Evolutionary conservation across 2,113 vertebrate species (phyloP).

Genomic region (Planiliza haematocheilus): DNA sequence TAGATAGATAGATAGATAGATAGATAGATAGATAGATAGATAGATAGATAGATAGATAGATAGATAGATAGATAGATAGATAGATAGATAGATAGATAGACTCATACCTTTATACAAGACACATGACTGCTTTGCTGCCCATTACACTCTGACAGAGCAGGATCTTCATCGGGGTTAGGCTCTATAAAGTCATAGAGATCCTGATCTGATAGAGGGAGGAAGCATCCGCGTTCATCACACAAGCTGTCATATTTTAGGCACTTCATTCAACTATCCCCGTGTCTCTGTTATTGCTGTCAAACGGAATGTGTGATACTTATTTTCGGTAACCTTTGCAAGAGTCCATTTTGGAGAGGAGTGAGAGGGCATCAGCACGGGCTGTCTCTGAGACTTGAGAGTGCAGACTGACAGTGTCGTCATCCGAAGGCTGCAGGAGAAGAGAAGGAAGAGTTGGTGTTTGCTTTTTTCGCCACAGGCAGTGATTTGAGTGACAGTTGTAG

Average conservation of each 20-base stretch:
- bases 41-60: too few species aligned
- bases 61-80: neutral
- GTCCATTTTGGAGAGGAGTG: constrained; percentile 89
- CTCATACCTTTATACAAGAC: constrained; percentile 90
- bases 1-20: too few species aligned
- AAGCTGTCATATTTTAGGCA: constrained; percentile 67
- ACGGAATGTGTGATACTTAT: constrained; percentile 74
- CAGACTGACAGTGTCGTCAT: constrained; percentile 97
- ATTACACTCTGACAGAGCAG: constrained; percentile 89
- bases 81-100: neutral
- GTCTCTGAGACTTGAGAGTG: constrained; percentile 98
- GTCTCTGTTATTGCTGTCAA: constrained; percentile 72
- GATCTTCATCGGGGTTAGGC: constrained; percentile 88
- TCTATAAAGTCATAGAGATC: constrained; percentile 96
- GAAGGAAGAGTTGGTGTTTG: neutral
- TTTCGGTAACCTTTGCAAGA: constrained; percentile 90
- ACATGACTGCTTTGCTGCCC: constrained; percentile 85
- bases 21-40: too few species aligned
- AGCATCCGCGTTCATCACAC: constrained; percentile 76
- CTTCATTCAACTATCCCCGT: constrained; percentile 70
- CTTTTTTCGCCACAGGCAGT: neutral
- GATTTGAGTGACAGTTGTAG: neutral
- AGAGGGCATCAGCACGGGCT: constrained; percentile 89
- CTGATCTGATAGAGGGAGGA: constrained; percentile 88
- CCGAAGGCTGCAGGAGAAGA: constrained; percentile 89